Evolutionary conservation across 2,888 invertebrate genomes (phyloP), one percentile per base, ranked within the genome.

Genomic region (Acronicta alni): DNA sequence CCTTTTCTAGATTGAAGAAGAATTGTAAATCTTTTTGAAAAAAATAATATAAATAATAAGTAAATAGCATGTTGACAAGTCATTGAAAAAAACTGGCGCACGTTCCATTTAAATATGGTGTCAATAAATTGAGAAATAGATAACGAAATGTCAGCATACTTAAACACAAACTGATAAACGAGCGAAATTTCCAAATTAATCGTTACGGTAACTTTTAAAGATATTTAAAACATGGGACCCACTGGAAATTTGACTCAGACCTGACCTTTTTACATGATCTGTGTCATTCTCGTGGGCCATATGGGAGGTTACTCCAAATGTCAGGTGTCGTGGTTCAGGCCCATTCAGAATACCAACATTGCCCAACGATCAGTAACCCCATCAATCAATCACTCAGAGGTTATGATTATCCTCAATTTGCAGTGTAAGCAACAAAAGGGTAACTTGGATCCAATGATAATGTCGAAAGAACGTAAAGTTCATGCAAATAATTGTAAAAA

Each of bases 401-500:
- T 80, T 78, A 80, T 84, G 77, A 82, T 85, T 85, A 85, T 67
- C 64, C 76, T 72, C 75, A 75, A 79, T 81, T 79, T 80, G 77
- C 60, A 70, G 61, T 63, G 39, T 63, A 63, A 64, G 59, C 57
- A 75, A 75, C 72, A 68, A 77, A 77, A 70, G 68, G 71, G 67
- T 75, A 75, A 67, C 67, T 66, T 45, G 51, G 59, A 72, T 60
- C 47, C 56, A 53, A 60, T 67, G 71, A 72, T 53, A n/a, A 75
- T 80, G 77, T 67, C 72, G 84, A 74, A 80, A 84, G 47, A 57
- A 52, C 51, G 39, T 74, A 81, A 84, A 84, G 84, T 82, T 84
- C 82, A 79, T 67, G 73, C 63, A 74, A 79, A 79, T 76, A 79
- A 72, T 72, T 75, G 67, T 70, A 61, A 79, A 77, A 63, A 48